These are phyloP conservation scores for Perca flavescens DNA, from an alignment of 2,113 vertebrate species.

Conservation along the genomic window DNA sequence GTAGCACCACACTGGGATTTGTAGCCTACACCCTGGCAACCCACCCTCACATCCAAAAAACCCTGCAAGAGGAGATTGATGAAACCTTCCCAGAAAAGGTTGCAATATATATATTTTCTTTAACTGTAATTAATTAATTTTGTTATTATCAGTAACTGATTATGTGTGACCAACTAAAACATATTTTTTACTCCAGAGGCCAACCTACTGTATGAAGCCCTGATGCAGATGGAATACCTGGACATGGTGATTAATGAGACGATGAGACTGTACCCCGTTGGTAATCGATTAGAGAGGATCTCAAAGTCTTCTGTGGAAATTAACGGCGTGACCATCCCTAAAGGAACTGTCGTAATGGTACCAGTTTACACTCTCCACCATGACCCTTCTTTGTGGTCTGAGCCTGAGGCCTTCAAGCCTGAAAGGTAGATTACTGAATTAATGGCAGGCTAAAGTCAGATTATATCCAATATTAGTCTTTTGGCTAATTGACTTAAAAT, in stretches of 20 bases:
- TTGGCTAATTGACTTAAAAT: too few species aligned
- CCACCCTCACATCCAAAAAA: slow-evolving; percentile 81
- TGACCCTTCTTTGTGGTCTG: slow-evolving; percentile 76
- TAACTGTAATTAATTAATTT: not conserved
- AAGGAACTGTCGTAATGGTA: slow-evolving; percentile 54
- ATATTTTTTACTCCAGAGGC: slow-evolving; percentile 63
- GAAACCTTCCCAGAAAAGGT: slow-evolving; percentile 83
- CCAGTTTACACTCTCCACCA: slow-evolving; percentile 75
- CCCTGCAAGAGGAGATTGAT: slow-evolving; percentile 85
- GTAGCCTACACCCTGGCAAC: slow-evolving; percentile 83
- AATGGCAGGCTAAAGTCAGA: not conserved
- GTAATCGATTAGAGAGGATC: slow-evolving; percentile 77
- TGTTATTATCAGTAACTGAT: not conserved
- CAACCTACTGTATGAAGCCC: slow-evolving; percentile 66
- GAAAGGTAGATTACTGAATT: slow-evolving; percentile 64
- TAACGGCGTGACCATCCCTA: slow-evolving; percentile 76
- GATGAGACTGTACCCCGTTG: slow-evolving; percentile 78
- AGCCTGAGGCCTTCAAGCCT: slow-evolving; percentile 77
- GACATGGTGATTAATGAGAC: slow-evolving; percentile 88
- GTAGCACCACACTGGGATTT: slow-evolving; percentile 81
- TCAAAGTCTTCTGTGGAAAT: slow-evolving; percentile 87
- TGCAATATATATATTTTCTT: not conserved
- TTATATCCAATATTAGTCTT: not conserved
- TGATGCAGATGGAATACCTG: slow-evolving; percentile 89
- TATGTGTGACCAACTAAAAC: not conserved